These are phyloP conservation scores for Meriones psammophilus DNA, from an alignment of 2,797 vertebrate species.

Conservation along the genomic window DNA sequence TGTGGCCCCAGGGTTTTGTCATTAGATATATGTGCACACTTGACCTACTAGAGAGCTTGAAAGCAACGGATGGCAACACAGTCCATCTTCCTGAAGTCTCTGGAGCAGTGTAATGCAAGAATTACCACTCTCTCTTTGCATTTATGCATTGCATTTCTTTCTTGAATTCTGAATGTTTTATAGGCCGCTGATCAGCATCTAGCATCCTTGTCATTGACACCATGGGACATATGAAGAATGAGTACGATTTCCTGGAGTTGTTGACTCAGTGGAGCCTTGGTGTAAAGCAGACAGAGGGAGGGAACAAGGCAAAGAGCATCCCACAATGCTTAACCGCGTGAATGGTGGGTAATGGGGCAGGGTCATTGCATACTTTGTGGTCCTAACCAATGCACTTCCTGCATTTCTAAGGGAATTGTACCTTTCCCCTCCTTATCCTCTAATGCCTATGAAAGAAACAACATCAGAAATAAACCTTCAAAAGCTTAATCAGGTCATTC, in stretches of 20 bases:
- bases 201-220: not conserved
- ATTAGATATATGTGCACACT: not conserved
- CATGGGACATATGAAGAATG: not conserved
- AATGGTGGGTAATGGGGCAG: too few relatives aligned
- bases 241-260: not conserved
- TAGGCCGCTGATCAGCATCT: not conserved
- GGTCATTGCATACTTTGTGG: not conserved
- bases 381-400: not conserved
- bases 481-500: not conserved
- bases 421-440: not conserved
- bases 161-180: conserved; percentile 44
- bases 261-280: not conserved
- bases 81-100: conserved; percentile 49
- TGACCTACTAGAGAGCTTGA: conserved; percentile 48
- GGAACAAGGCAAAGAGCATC: not conserved
- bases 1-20: not conserved
- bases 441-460: not conserved
- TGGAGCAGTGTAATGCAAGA: not conserved
- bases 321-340: not conserved
- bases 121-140: conserved; percentile 62
- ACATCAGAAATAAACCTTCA: not conserved
- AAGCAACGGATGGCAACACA: conserved; percentile 39
- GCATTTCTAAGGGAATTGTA: not conserved
- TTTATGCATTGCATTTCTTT: conserved; percentile 38
- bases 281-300: not conserved